Evolutionary conservation across 2,797 vertebrate genomes (phyloP), one percentile per base, ranked within the genome.

Genomic region (Halcyon smyrnensis): DNA sequence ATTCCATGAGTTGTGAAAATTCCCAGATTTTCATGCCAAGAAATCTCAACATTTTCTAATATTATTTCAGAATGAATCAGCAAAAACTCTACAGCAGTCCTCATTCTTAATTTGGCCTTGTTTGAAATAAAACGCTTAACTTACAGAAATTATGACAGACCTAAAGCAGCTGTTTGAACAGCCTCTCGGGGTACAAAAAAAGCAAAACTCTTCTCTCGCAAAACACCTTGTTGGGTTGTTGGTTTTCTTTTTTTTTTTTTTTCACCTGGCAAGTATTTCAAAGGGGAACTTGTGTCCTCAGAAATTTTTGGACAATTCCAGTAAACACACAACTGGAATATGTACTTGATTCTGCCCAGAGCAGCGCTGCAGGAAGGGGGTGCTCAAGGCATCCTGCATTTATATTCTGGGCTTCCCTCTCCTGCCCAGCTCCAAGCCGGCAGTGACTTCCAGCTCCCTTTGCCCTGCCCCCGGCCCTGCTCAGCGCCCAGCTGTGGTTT

Each of bases 41-140:
- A 71, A 88, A 73, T 70, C n/a, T 21, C 63, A 64, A 53, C 14
- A 16, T 69, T 88, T 94, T 94, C 92, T 90, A 74, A 59, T 62
- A 64, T 64, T 53, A 68, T 48, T 94, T 95, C 64, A 41, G 45
- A 12, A 60, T 67, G 87, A 95, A 37, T 88, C 92, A 96, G 92
- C 92, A 90, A 53, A 60, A 95, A 56, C 17, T 36, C 64, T 75
- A 34, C 54, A 89, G 91, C 87, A 80, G 57, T 24, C 11, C 65
- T 88, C 9, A 0, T 43, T 84, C 78, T 76, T 67, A 32, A 75
- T 77, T 53, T 86, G 90, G 37, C 62, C 41, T 75, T 6, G 0
- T 74, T 71, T 53, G 57, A 64, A 81, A 78, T 32, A 27, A 85
- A 86, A 56, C 30, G 19, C 56, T 83, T 65, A 56, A 39, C 30